Evolutionary conservation across 2,797 vertebrate species (phyloP), one percentile per base, ranked within the genome.

Genomic region (Antrozous pallidus): DNA sequence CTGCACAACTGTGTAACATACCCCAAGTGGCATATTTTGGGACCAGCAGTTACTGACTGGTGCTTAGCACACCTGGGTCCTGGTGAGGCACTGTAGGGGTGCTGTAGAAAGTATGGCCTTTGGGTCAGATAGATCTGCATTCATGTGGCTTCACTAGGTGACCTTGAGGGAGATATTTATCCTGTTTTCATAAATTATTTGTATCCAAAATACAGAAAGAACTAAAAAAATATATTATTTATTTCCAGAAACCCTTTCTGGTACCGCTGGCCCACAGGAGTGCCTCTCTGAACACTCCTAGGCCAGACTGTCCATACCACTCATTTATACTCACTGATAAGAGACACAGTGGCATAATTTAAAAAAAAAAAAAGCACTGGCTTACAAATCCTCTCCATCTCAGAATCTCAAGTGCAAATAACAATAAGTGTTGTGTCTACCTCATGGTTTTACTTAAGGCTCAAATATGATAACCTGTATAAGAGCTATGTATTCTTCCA

Each of bases 391-490:
- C 58, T 63, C 33, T 85, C 56, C 40, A 80, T 33, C 61, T 89
- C 40, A 61, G 80, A 33, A 70, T 94, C 69, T 92, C 49, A 81
- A 28, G 4, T 49, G 24, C 38, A 81, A 33, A 56, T 20, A 49
- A 63, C 17, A 84, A 56, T 33, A 33, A 26, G 45, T 78, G 11
- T n/a, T 78, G 56, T 61, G 45, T 40, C 38, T 33, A n/a, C 73
- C 33, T 71, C 36, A 28, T 7, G 26, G 63, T 31, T 96, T 78
- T 61, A n/a, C 88, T 78, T 88, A 11, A 88, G 47, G 18, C 28
- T 42, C 73, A 70, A 56, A 61, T 79, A 49, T 56, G 22, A 75
- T 54, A 1, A 45, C 24, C 42, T 9, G 6, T 3, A 56, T 28
- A 49, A 38, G 77, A 71, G 51, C 31, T 56, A 28, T 3, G 6